Evolutionary conservation across 2,113 vertebrate genomes (phyloP).

Genomic region (Chamaea fasciata): DNA sequence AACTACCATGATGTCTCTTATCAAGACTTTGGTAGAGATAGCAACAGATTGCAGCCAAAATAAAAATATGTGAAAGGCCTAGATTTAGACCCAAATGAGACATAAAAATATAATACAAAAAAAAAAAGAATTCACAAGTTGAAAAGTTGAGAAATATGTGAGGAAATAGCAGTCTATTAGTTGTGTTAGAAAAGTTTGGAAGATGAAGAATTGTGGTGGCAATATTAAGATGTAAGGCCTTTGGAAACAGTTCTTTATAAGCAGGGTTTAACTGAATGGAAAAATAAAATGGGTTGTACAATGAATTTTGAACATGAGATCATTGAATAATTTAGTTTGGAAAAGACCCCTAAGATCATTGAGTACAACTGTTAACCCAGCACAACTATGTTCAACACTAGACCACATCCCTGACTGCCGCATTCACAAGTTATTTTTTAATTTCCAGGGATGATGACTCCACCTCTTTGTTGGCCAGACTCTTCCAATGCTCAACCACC

Average conservation of each 20-base stretch:
- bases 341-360: neutral
- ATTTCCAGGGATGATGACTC: neutral
- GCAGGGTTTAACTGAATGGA: neutral
- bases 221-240: neutral
- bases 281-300: neutral
- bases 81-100: neutral
- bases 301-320: neutral
- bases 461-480: neutral
- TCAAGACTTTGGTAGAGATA: neutral
- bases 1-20: neutral
- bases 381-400: neutral
- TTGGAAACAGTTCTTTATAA: neutral
- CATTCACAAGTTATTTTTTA: neutral
- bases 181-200: neutral
- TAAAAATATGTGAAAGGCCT: neutral
- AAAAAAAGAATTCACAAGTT: neutral
- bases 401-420: accelerated
- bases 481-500: neutral
- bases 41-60: neutral
- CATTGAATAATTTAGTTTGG: neutral
- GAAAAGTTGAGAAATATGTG: neutral
- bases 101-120: neutral
- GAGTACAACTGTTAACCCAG: neutral
- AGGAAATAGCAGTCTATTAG: neutral
- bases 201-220: neutral